Conservation (phyloP, 2,888 invertebrate genomes). For the Lithophane leautieri region DNA sequence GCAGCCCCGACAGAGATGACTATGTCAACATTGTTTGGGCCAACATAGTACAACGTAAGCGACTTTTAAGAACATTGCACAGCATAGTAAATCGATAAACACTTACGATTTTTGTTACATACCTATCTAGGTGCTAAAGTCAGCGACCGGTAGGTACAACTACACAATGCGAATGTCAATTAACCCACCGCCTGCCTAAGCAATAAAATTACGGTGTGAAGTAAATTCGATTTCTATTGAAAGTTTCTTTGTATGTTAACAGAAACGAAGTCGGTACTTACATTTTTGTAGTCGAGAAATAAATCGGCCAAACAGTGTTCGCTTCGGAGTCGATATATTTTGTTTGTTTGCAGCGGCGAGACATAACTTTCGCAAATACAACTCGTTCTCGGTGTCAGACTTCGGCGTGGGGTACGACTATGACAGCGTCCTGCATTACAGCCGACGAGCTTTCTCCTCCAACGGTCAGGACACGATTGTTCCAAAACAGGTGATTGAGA, state of each 20-base stretch:
- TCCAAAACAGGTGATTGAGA: conserved; percentile 86
- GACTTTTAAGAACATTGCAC: not conserved
- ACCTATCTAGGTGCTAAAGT: conserved; percentile 18
- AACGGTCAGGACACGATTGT: conserved; percentile 93
- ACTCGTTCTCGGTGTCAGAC: conserved; percentile 91
- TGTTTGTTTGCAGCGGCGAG: conserved; percentile 80
- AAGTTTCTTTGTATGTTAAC: conserved; percentile 61
- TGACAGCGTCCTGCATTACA: conserved; percentile 94
- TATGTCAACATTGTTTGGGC: conserved; percentile 93
- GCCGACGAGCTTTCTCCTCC: conserved; percentile 92
- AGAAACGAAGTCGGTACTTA: conserved; percentile 41
- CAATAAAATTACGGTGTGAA: conserved; percentile 60
- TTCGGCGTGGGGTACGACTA: conserved; percentile 93
- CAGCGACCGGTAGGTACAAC: conserved; percentile 37
- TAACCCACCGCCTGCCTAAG: conserved; percentile 57
- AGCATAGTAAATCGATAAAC: conserved; percentile 11
- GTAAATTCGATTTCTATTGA: conserved; percentile 63
- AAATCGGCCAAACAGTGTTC: conserved; percentile 39
- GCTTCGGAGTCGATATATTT: conserved; percentile 52
- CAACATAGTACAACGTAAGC: conserved; percentile 92
- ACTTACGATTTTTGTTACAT: conserved; percentile 30
- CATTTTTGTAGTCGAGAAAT: conserved; percentile 50
- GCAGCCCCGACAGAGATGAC: conserved; percentile 94
- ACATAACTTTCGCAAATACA: conserved; percentile 92
- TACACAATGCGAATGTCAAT: conserved; percentile 75